Evolutionary conservation across 1,140 invertebrate species (phyloP).

Genomic region (Monochamus saltuarius): DNA sequence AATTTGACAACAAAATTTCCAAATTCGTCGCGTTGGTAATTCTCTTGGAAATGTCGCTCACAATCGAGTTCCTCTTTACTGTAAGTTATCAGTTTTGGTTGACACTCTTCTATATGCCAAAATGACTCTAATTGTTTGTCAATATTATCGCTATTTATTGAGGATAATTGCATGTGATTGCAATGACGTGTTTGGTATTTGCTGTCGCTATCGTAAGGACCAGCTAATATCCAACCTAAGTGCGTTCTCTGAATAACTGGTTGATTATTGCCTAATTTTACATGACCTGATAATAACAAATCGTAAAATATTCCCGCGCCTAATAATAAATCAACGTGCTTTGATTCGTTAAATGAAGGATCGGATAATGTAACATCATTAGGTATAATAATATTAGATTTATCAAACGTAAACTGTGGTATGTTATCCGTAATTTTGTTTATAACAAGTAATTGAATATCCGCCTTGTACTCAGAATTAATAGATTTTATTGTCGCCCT

Average conservation of each 20-base stretch:
- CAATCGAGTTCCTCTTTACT: conserved; percentile 7
- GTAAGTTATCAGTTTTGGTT: not conserved
- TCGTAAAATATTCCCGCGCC: conserved; percentile 25
- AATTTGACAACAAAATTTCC: conserved; percentile 16
- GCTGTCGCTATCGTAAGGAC: not conserved
- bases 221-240: conserved; percentile 22
- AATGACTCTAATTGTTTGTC: conserved; percentile 1
- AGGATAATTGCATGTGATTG: not conserved
- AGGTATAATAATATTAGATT: conserved; percentile 1
- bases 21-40: conserved; percentile 1
- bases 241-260: conserved; percentile 21
- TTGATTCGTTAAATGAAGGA: conserved; percentile 5
- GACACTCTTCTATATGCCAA: conserved; percentile 16
- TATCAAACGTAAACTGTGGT: conserved; percentile 6
- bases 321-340: conserved; percentile 22
- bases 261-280: conserved; percentile 12
- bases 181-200: not conserved
- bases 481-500: not conserved
- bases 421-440: conserved; percentile 10
- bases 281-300: conserved; percentile 17
- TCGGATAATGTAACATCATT: conserved; percentile 3
- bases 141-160: not conserved
- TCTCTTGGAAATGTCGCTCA: conserved; percentile 8
- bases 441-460: conserved; percentile 6
- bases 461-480: not conserved